Base-by-base conservation (phyloP, 2,888 invertebrate genomes). In the Malacosoma neustria region DNA sequence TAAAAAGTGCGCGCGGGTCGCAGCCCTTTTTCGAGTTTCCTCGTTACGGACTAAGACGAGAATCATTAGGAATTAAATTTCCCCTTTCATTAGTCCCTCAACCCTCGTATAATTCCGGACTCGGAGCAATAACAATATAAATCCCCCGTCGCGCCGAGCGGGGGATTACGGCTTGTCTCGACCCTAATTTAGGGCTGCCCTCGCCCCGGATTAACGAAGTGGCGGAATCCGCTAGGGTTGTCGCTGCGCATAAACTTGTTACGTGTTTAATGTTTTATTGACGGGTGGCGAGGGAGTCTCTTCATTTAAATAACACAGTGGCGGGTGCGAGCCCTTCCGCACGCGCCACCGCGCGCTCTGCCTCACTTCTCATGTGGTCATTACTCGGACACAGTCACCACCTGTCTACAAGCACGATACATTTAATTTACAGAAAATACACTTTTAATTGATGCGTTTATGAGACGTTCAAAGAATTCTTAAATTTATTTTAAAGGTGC, bases 41-140 rank as follows among this genome's bases (percentile, higher is more conserved):
- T 84, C 84, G 84, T 85, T 85, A 85, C 82, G 76, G 79, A 71
- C 84, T 84, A 82, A 84, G 85, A 85, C 82, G 85, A 79, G 82
- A 84, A 85, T 85, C 85, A 85, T 85, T 85, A 85, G 82, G 85
- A 84, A 84, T 85, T 85, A 85, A 85, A 85, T 85, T 84, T 85
- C 84, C 85, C 84, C 84, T 85, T 85, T 85, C 84, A 85, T 85
- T 85, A 85, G 85, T 85, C 85, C 84, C 85, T 82, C 84, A 84
- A 84, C 84, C 85, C 84, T 85, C 85, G 84, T 84, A 84, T 84
- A 84, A 84, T 82, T 82, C 85, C 81, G 85, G 84, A 85, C 84
- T 79, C 81, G 73, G 77, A 81, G 84, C 84, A 85, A 85, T 85
- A 84, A 85, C 85, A 85, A 85, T 85, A 84, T 84, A 84, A 84